phyloP scores from a whole-genome alignment of 1,140 invertebrate genomes.

The Solenopsis fugax region DNA sequence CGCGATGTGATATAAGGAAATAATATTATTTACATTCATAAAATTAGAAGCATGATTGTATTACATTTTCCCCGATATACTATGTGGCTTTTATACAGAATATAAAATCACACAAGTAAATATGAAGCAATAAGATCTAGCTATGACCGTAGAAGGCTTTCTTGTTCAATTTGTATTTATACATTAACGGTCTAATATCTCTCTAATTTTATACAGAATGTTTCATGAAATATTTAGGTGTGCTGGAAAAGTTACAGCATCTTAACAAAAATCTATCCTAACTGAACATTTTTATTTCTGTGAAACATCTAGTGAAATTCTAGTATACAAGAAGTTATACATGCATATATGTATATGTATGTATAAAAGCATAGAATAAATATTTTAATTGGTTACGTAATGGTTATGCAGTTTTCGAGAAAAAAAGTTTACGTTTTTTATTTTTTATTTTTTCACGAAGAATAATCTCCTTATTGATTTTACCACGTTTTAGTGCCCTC shows the following conservation, averaged over 20 bases:
- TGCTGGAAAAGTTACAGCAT: neutral
- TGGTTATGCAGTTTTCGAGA: slow-evolving; percentile 11
- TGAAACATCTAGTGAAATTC: neutral
- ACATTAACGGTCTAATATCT: too few relatives aligned
- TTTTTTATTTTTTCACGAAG: slow-evolving; percentile 35
- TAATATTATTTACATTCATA: slow-evolving; percentile 7
- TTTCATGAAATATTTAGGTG: neutral
- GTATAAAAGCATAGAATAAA: neutral
- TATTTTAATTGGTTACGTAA: slow-evolving; percentile 40
- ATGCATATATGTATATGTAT: too few relatives aligned
- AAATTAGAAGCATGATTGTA: neutral
- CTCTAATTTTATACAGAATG: too few relatives aligned
- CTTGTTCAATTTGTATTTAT: too few relatives aligned
- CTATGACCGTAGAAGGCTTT: too few relatives aligned
- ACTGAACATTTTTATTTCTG: slow-evolving; percentile 9
- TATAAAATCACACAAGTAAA: too few relatives aligned
- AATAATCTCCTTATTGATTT: slow-evolving; percentile 55
- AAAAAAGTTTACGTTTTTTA: slow-evolving; percentile 48
- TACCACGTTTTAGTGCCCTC: slow-evolving; percentile 27
- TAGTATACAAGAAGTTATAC: neutral
- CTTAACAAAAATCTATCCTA: neutral
- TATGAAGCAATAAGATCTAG: too few relatives aligned
- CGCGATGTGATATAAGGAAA: neutral
- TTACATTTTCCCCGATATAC: neutral
- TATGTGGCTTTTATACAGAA: neutral